Conservation (phyloP, 2,797 vertebrate species). For the Salarias fasciatus region DNA sequence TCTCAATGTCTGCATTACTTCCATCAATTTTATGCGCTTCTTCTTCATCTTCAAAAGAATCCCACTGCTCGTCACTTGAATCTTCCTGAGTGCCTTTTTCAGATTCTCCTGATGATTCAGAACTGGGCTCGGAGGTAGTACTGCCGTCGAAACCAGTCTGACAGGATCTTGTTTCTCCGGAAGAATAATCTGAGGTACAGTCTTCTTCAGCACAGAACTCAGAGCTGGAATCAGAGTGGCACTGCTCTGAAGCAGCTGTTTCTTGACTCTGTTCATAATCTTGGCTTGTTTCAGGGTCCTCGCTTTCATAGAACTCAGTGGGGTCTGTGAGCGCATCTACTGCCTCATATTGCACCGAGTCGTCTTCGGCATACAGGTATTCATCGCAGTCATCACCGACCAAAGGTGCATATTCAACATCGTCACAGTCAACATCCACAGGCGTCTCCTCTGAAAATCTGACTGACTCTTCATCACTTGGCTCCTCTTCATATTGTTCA, state of each 20-base stretch:
- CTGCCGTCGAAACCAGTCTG: conserved; percentile 68
- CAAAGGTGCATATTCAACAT: conserved; percentile 10
- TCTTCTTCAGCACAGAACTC: conserved; percentile 68
- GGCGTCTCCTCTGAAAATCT: conserved; percentile 1
- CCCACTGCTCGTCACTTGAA: conserved; percentile 72
- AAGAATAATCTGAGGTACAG: conserved; percentile 68
- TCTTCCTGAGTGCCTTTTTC: conserved; percentile 67
- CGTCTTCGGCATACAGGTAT: conserved; percentile 17
- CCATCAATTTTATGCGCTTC: conserved; percentile 21
- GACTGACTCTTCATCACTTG: conserved; percentile 5
- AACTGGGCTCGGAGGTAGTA: conserved; percentile 55
- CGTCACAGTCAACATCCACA: conserved; percentile 28
- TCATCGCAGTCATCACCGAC: conserved; percentile 30
- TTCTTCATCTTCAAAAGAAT: conserved; percentile 71
- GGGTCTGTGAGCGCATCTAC: conserved; percentile 5
- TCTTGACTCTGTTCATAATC: conserved; percentile 28
- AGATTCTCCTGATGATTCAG: conserved; percentile 65
- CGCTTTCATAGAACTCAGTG: conserved; percentile 4
- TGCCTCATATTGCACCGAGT: background rate
- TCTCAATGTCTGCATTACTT: conserved; percentile 26
- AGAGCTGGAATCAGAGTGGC: conserved; percentile 17
- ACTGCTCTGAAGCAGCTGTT: conserved; percentile 25
- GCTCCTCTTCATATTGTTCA: conserved; percentile 36
- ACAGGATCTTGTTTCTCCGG: conserved; percentile 73
- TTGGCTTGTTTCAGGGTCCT: conserved; percentile 21